Percentiles rank a stretch among this genome's conserved stretches.
phyloP scores from a whole-genome alignment of 30 jellyfish, hydroid and myxozoan species.

The Pelagia noctiluca region DNA sequence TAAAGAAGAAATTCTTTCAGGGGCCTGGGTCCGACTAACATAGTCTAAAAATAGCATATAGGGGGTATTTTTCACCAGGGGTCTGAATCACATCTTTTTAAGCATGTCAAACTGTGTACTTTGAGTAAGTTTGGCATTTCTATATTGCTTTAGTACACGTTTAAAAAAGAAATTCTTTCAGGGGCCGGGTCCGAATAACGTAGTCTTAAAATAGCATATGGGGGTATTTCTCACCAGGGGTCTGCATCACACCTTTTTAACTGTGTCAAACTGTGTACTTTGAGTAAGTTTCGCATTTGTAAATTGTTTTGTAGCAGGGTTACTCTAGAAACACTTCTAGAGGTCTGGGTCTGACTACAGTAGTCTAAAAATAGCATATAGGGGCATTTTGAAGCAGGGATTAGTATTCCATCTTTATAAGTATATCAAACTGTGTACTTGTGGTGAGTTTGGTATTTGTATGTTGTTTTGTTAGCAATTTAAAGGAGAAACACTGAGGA shows the following conservation, averaged over 20 bases:
- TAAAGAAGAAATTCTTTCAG: neutral
- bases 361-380: neutral
- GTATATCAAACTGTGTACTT: neutral
- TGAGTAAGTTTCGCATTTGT: neutral
- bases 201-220: neutral
- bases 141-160: neutral
- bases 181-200: neutral
- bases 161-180: neutral
- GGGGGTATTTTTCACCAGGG: neutral
- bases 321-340: neutral
- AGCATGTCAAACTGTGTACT: constrained; percentile 1
- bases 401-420: neutral
- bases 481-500: neutral
- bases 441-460: neutral
- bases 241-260: neutral
- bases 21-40: neutral
- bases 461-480: constrained; percentile 16
- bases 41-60: neutral
- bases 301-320: constrained; percentile 3
- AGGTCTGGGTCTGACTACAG: neutral
- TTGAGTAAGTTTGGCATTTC: neutral
- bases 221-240: neutral
- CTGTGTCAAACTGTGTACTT: neutral
- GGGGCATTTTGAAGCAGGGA: neutral
- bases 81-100: neutral